Evolutionary conservation across 2,797 vertebrate species (phyloP).

Genomic region (Sebastiscus tertius): DNA sequence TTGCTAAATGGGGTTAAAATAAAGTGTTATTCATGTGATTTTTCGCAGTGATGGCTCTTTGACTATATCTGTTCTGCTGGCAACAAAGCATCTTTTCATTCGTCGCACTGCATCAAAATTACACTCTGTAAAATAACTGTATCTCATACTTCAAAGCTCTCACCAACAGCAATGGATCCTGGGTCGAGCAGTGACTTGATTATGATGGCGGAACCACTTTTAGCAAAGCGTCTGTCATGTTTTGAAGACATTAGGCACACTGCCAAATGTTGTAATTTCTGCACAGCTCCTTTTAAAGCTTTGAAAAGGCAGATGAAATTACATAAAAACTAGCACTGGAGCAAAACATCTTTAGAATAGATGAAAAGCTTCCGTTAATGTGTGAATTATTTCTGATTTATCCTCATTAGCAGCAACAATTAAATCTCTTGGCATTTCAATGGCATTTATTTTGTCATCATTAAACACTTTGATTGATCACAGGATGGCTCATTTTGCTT

Average conservation of each 20-base stretch:
- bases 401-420: constrained; percentile 64
- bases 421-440: constrained; percentile 74
- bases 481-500: constrained; percentile 42
- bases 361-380: constrained; percentile 52
- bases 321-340: constrained; percentile 25
- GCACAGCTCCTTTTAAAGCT: constrained; percentile 35
- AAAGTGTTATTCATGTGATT: not conserved
- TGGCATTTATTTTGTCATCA: constrained; percentile 72
- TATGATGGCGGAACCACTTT: constrained; percentile 32
- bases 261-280: constrained; percentile 54
- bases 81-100: constrained; percentile 21
- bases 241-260: constrained; percentile 42
- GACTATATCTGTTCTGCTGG: not conserved
- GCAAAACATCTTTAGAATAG: constrained; percentile 38
- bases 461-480: constrained; percentile 69
- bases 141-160: constrained; percentile 27
- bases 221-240: constrained; percentile 33
- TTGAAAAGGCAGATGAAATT: constrained; percentile 43
- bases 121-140: not conserved
- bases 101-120: constrained; percentile 9
- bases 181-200: constrained; percentile 12
- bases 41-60: not conserved
- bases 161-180: constrained; percentile 3
- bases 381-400: constrained; percentile 58
- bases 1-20: not conserved